These are phyloP conservation scores for Crocidura indochinensis DNA, from an alignment of 2,797 vertebrate species.

Conservation along the genomic window DNA sequence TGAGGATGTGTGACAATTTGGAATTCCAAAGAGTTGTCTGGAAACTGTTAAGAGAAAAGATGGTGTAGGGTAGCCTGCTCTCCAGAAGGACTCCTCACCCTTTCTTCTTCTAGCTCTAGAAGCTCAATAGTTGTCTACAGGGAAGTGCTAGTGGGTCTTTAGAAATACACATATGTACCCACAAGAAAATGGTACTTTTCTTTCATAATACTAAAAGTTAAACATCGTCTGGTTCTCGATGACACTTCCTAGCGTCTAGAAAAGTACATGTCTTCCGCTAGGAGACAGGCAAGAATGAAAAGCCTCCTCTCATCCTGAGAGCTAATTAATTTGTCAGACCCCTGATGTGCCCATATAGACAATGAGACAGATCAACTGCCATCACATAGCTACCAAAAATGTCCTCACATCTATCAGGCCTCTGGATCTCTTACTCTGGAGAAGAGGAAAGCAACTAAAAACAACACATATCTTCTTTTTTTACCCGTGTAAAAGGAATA, in stretches of 20 bases:
- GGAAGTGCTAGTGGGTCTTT: not conserved
- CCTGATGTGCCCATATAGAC: not conserved
- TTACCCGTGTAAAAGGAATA: not conserved
- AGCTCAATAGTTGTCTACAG: constrained; percentile 20
- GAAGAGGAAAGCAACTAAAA: not conserved
- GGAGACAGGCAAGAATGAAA: constrained; percentile 7
- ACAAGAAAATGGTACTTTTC: constrained; percentile 3
- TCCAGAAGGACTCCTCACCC: not conserved
- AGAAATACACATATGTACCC: constrained; percentile 19
- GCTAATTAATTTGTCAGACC: not conserved
- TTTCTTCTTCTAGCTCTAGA: not conserved
- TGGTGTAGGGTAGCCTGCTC: not conserved
- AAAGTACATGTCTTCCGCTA: constrained; percentile 24
- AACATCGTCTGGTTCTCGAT: constrained; percentile 16
- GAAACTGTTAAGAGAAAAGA: not conserved
- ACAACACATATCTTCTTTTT: not conserved
- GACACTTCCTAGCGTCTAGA: not conserved
- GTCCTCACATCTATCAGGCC: not conserved
- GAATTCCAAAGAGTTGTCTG: constrained; percentile 48
- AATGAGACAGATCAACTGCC: not conserved
- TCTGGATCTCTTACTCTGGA: not conserved
- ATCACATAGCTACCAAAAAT: not conserved
- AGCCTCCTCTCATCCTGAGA: not conserved
- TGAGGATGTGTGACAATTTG: not conserved
- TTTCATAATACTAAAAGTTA: constrained; percentile 13